Evolutionary conservation across 2,888 invertebrate species (phyloP), one percentile per base, ranked within the genome.

Genomic region (Micoletzkya japonica): DNA sequence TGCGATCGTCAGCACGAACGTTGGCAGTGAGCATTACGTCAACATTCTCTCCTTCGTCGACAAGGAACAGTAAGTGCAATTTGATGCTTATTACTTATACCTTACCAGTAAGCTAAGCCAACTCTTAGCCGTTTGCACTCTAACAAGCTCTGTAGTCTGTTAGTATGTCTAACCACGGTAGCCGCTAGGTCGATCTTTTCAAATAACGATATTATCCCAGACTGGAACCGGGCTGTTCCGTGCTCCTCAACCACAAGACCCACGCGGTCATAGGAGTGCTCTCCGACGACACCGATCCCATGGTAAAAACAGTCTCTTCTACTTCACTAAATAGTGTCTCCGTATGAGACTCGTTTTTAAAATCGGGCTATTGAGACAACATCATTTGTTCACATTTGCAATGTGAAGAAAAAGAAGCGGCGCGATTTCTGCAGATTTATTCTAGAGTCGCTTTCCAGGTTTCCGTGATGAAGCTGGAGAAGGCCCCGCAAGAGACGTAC

Each of bases 401-500:
- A n/a, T n/a, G n/a, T n/a, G n/a, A n/a, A n/a, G n/a, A n/a, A n/a
- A n/a, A n/a, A n/a, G n/a, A n/a, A n/a, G n/a, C n/a, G n/a, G n/a
- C n/a, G n/a, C n/a, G n/a, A n/a, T n/a, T n/a, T n/a, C n/a, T n/a
- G n/a, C n/a, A n/a, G n/a, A n/a, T n/a, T n/a, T n/a, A n/a, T n/a
- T n/a, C n/a, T n/a, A n/a, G n/a, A 37, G n/a, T 7, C 4, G 26
- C 30, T 24, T 4, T 57, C 4, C 28, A 66, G 64, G 64, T 68
- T 4, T 97, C 96, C 17, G 98, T 99, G 1, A 99, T 98, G 98
- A 99, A 98, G 87, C 88, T 98, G 58, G 98, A 99, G 86, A 99
- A 99, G 86, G 98, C 98, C 10, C 98, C 98, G 0, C 96, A 82
- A 70, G 98, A 98, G 88, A 98, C 97, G 0, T 98, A 98, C 86